Evolutionary conservation across 2,797 vertebrate species (phyloP).

Genomic region (Dallia pectoralis): DNA sequence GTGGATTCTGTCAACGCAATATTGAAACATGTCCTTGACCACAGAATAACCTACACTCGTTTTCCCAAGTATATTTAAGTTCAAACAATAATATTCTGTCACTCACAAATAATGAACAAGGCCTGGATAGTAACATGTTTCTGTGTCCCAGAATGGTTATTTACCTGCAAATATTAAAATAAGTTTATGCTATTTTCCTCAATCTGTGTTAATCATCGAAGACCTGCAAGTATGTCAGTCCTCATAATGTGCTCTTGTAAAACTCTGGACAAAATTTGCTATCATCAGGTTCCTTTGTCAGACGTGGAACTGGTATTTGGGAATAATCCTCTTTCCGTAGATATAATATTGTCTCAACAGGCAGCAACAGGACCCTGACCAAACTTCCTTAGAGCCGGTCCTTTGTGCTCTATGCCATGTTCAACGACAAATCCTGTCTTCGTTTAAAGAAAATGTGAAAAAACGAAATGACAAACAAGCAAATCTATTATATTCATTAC

Average conservation of each 20-base stretch:
- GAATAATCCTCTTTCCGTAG: slow-evolving; percentile 82
- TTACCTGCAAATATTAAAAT: slow-evolving; percentile 26
- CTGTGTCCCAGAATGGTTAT: slow-evolving; percentile 48
- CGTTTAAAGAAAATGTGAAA: slow-evolving; percentile 66
- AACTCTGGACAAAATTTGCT: slow-evolving; percentile 80
- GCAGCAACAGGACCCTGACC: slow-evolving; percentile 79
- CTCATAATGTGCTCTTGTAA: slow-evolving; percentile 67
- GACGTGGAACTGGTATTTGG: slow-evolving; percentile 78
- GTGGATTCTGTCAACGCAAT: slow-evolving; percentile 71
- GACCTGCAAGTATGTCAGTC: slow-evolving; percentile 76
- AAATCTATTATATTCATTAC: not conserved
- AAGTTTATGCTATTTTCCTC: slow-evolving; percentile 41
- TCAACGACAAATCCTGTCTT: slow-evolving; percentile 67
- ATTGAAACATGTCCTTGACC: slow-evolving; percentile 72
- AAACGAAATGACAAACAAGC: slow-evolving; percentile 47
- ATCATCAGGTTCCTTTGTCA: slow-evolving; percentile 84
- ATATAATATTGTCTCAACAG: slow-evolving; percentile 79
- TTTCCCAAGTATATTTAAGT: slow-evolving; percentile 42
- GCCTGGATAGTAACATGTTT: not conserved
- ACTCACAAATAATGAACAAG: not conserved
- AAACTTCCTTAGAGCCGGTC: slow-evolving; percentile 68
- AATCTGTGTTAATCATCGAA: slow-evolving; percentile 69
- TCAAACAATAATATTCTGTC: slow-evolving; percentile 6
- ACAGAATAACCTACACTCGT: slow-evolving; percentile 58
- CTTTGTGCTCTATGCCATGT: slow-evolving; percentile 70